These are phyloP conservation scores for Lagodon rhomboides DNA, from an alignment of 2,797 vertebrate genomes.

Conservation along the genomic window DNA sequence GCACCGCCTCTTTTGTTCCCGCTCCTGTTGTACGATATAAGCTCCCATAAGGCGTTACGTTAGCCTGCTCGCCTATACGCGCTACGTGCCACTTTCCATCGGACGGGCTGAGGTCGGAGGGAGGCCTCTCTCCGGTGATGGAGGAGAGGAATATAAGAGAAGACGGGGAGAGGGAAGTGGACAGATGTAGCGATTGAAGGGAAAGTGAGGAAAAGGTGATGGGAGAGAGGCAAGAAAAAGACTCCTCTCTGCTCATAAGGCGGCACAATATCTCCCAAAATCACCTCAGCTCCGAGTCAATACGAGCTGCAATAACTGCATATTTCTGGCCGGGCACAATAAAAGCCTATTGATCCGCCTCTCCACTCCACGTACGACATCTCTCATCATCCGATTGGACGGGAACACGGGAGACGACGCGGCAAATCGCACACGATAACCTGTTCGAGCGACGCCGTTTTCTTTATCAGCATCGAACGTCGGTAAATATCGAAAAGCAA, in stretches of 20 bases:
- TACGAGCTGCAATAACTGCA: conserved; percentile 69
- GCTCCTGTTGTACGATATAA: conserved; percentile 77
- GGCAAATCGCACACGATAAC: conserved; percentile 34
- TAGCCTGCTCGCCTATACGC: conserved; percentile 68
- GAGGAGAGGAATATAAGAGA: conserved; percentile 28
- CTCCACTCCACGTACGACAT: conserved; percentile 23
- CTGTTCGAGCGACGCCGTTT: conserved; percentile 20
- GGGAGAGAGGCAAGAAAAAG: background rate
- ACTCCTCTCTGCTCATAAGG: conserved; percentile 15
- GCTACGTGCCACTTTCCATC: conserved; percentile 78
- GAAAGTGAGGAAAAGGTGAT: conserved; percentile 3
- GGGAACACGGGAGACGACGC: conserved; percentile 1
- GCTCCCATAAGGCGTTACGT: conserved; percentile 77
- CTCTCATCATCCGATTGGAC: conserved; percentile 27
- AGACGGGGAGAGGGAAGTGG: conserved; percentile 17
- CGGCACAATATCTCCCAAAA: conserved; percentile 58
- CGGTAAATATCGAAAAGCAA: conserved; percentile 45
- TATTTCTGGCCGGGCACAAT: conserved; percentile 70
- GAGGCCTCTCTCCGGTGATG: conserved; percentile 40
- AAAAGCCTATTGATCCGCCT: conserved; percentile 73
- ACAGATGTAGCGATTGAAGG: conserved; percentile 5
- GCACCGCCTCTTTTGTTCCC: conserved; percentile 74
- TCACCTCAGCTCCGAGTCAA: conserved; percentile 60
- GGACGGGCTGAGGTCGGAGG: conserved; percentile 45
- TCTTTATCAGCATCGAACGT: conserved; percentile 28